Conservation (phyloP, 2,797 vertebrate genomes). For the Otolemur crassicaudatus region DNA sequence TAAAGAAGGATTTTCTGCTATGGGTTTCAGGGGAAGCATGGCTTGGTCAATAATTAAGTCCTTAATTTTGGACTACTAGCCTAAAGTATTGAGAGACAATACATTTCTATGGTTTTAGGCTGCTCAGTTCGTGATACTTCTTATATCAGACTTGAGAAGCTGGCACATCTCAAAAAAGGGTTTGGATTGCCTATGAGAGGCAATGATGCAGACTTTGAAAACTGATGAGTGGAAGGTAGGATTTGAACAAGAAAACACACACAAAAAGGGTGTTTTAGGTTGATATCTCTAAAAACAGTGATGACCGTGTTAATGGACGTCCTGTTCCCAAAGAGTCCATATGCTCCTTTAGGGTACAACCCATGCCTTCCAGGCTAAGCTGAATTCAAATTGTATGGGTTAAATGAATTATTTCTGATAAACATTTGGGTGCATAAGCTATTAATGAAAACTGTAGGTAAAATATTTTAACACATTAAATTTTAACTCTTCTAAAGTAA, state of each 20-base stretch:
- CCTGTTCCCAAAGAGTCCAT: not conserved
- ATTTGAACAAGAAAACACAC: not conserved
- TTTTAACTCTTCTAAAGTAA: conserved; percentile 67
- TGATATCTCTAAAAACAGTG: not conserved
- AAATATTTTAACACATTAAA: conserved; percentile 72
- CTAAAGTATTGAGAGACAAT: not conserved
- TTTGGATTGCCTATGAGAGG: not conserved
- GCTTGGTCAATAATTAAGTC: not conserved
- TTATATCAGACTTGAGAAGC: not conserved
- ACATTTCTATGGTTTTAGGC: not conserved
- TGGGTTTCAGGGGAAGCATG: not conserved
- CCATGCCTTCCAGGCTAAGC: not conserved
- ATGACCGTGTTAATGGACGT: not conserved
- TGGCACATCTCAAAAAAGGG: not conserved
- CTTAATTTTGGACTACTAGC: not conserved
- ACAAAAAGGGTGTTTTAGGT: not conserved
- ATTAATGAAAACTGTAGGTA: conserved; percentile 55
- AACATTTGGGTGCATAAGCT: conserved; percentile 45
- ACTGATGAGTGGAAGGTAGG: not conserved
- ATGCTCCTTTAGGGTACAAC: not conserved
- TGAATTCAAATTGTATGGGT: not conserved
- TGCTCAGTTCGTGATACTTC: not conserved
- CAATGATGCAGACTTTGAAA: not conserved
- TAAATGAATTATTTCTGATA: conserved; percentile 64
- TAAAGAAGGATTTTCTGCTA: not conserved